Evolutionary conservation across 1,140 invertebrate genomes (phyloP).

Genomic region (Cataglyphis hispanica): DNA sequence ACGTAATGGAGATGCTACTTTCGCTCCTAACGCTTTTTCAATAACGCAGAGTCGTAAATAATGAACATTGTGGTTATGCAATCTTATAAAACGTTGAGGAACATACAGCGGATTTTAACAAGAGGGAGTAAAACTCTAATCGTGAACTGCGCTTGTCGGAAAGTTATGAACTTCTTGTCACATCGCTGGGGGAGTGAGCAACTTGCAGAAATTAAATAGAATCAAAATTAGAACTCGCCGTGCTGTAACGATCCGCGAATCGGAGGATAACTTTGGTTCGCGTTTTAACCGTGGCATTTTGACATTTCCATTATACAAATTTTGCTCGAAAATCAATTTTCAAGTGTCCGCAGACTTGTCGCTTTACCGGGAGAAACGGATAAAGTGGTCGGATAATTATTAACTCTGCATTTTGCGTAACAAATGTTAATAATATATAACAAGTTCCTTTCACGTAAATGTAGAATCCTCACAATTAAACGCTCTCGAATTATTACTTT

Average conservation of each 20-base stretch:
- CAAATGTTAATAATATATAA: background rate
- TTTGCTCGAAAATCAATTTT: constrained; percentile 23
- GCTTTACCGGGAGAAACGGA: background rate
- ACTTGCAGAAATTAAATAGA: constrained; percentile 61
- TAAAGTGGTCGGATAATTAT: constrained; percentile 22
- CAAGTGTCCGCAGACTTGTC: constrained; percentile 3
- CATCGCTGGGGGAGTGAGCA: constrained; percentile 14
- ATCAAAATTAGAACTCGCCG: constrained; percentile 49
- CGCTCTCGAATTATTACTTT: background rate
- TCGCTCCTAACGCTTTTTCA: background rate
- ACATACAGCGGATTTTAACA: constrained; percentile 5
- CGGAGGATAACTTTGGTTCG: constrained; percentile 23
- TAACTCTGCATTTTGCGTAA: background rate
- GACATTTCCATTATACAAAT: constrained; percentile 8
- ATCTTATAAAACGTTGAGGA: constrained; percentile 38
- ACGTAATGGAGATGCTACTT: constrained; percentile 12
- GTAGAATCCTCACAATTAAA: background rate
- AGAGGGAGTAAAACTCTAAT: constrained; percentile 48
- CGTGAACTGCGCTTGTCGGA: constrained; percentile 40
- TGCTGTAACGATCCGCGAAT: constrained; percentile 25
- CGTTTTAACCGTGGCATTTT: background rate
- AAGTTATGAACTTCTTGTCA: constrained; percentile 50
- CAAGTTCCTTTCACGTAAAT: no score
- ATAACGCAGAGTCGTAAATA: background rate
- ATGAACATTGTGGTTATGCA: constrained; percentile 4